Evolutionary conservation across 1,140 invertebrate species (phyloP).

Genomic region (Drosophila arawakana): DNA sequence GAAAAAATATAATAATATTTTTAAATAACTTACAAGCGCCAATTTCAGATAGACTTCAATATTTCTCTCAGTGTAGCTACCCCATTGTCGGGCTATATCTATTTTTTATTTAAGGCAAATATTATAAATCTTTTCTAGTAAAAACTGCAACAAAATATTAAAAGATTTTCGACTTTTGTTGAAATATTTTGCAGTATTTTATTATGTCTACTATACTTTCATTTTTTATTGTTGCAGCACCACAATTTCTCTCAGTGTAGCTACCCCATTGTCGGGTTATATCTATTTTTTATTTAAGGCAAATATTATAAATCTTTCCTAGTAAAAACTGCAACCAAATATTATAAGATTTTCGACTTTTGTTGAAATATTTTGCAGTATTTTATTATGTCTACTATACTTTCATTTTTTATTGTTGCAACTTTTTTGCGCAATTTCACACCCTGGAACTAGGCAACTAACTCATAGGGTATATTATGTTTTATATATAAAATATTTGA

Average conservation of each 20-base stretch:
- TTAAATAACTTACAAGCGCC: too few species aligned
- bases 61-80: conserved; percentile 22
- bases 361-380: conserved; percentile 27
- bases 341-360: conserved; percentile 27
- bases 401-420: conserved; percentile 28
- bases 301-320: conserved; percentile 69
- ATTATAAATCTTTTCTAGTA: conserved; percentile 60
- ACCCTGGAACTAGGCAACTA: background rate
- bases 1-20: too few species aligned
- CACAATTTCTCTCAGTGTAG: conserved; percentile 2
- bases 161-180: conserved; percentile 30
- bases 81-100: conserved; percentile 51
- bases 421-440: conserved; percentile 26
- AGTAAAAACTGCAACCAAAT: conserved; percentile 6
- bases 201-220: conserved; percentile 14
- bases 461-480: background rate
- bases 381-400: conserved; percentile 11
- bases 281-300: conserved; percentile 47
- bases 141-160: conserved; percentile 13
- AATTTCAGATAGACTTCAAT: conserved; percentile 8
- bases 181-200: conserved; percentile 20
- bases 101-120: conserved; percentile 60
- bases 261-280: conserved; percentile 56
- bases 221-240: conserved; percentile 26
- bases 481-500: background rate